phyloP scores from a whole-genome alignment of 1,140 invertebrate genomes.

The Andricus grossulariae region DNA sequence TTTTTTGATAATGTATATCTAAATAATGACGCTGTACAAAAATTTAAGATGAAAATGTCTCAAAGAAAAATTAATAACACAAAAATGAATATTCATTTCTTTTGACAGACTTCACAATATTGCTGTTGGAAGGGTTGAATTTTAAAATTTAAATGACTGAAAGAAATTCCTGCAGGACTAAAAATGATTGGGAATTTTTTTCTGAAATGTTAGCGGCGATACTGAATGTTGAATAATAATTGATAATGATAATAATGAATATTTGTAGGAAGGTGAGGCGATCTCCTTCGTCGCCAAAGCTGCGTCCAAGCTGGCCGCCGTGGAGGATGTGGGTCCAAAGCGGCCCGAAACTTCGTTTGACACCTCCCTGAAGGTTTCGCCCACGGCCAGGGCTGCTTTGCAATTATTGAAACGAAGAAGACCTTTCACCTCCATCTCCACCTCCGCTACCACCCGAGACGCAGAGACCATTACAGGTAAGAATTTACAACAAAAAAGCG shows the following conservation, averaged over 20 bases:
- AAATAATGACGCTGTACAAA: too few relatives aligned
- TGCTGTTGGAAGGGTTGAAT: too few relatives aligned
- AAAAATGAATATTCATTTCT: too few relatives aligned
- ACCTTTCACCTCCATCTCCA: conserved; percentile 22
- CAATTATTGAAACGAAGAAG: conserved; percentile 63
- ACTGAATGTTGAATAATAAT: background rate
- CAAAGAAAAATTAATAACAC: too few relatives aligned
- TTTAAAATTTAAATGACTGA: too few relatives aligned
- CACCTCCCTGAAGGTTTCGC: conserved; percentile 66
- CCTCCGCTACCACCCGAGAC: conserved; percentile 67
- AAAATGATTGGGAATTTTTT: background rate
- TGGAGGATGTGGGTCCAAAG: conserved; percentile 77
- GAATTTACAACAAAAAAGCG: conserved; percentile 12
- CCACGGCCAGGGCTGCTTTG: conserved; percentile 67
- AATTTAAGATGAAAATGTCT: too few relatives aligned
- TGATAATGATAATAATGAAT: background rate
- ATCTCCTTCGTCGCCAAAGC: conserved; percentile 72
- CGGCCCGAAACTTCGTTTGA: conserved; percentile 71
- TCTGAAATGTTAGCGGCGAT: background rate
- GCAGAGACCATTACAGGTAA: conserved; percentile 77
- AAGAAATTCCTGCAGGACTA: too few relatives aligned
- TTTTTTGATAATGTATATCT: too few relatives aligned
- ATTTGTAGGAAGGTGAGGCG: conserved; percentile 69
- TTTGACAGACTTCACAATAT: too few relatives aligned
- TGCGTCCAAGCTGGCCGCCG: conserved; percentile 78